Evolutionary conservation across 2,888 invertebrate genomes (phyloP), one percentile per base, ranked within the genome.

Genomic region (Plemyria rubiginata): DNA sequence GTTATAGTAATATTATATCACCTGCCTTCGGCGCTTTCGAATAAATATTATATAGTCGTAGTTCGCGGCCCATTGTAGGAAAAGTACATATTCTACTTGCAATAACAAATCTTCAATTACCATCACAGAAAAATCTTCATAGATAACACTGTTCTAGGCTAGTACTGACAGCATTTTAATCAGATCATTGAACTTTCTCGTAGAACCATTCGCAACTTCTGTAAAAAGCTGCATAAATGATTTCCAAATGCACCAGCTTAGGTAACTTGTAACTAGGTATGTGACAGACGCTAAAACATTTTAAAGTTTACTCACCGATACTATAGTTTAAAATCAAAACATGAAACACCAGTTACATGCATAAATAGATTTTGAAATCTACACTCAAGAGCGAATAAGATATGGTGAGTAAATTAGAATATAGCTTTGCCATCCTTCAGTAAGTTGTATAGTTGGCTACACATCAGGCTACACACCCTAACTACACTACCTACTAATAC

Each of bases 211-310:
- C 5, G 84, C 78, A 51, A 90, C 64, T 60, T 86, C 84, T 48
- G 80, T 78, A 61, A 88, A 74, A 0, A 77, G 79, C 41, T 72
- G 58, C 2, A 88, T 54, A 70, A 85, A 84, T 6, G 89, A 87
- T 46, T 75, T 85, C 90, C 90, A 92, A 41, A 86, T 72, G 72
- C 93, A 92, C 57, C 71, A 72, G 12, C n/a, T n/a, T n/a, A n/a
- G n/a, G n/a, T n/a, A n/a, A 6, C 8, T 32, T 43, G 15, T 2
- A 15, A 43, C 8, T 43, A n/a, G n/a, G n/a, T n/a, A n/a, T 8
- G 15, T 43, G 8, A 8, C 9, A 15, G 8, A 7, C 43, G 41
- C 41, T 4, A 22, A 8, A 43, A 15, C 8, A 43, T 15, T 43
- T n/a, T 43, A 15, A 2, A 13, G 15, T 8, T 2, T 15, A 8